These are phyloP conservation scores for Bombycilla garrulus DNA, from an alignment of 2,113 vertebrate species.

Conservation along the genomic window DNA sequence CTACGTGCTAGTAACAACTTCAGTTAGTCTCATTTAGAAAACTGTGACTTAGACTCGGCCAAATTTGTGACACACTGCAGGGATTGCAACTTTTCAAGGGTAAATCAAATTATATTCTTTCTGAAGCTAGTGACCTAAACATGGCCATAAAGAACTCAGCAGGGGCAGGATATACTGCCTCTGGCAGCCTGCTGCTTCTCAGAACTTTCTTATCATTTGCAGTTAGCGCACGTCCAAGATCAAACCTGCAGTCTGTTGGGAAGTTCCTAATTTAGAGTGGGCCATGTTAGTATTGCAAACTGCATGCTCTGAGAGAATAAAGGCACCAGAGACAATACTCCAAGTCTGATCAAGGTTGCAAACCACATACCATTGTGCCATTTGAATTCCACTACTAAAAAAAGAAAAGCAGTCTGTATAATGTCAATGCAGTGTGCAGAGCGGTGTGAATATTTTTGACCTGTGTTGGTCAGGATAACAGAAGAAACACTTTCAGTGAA, in stretches of 20 bases:
- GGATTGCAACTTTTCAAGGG: not conserved
- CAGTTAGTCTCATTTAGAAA: not conserved
- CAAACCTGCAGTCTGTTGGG: rapidly evolving
- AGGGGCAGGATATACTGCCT: not conserved
- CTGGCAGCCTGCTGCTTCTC: not conserved
- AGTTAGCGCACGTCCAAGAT: rapidly evolving
- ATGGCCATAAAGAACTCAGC: not conserved
- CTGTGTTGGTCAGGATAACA: not conserved
- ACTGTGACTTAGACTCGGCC: not conserved
- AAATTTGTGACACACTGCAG: not conserved
- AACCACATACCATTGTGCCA: not conserved
- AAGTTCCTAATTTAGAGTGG: not conserved
- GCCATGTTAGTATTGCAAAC: not conserved
- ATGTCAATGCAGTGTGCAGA: not conserved
- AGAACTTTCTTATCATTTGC: not conserved
- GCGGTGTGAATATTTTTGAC: not conserved
- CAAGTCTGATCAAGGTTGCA: not conserved
- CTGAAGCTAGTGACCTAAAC: not conserved
- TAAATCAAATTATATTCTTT: not conserved
- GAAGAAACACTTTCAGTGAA: not conserved
- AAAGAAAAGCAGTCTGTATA: not conserved
- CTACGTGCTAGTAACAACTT: not conserved
- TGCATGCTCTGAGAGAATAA: not conserved
- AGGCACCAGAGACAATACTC: not conserved
- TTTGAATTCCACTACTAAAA: not conserved